Percentiles rank a stretch among this genome's conserved stretches.
These are phyloP conservation scores for Momotus momota DNA, from an alignment of 2,797 vertebrate genomes.

Conservation along the genomic window DNA sequence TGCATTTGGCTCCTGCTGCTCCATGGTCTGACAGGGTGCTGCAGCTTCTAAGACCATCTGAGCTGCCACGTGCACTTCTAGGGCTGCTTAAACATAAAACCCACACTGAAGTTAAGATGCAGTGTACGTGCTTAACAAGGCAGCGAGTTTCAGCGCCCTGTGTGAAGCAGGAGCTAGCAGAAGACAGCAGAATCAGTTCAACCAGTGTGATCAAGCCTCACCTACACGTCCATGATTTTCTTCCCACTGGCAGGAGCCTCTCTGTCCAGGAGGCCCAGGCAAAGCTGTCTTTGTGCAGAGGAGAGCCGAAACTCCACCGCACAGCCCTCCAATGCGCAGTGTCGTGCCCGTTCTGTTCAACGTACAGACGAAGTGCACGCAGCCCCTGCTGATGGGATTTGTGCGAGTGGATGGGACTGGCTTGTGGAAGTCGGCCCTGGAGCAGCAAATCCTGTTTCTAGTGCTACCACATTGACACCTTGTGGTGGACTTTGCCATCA, in stretches of 20 bases:
- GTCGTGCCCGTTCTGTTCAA: accelerated
- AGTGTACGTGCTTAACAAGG: accelerated
- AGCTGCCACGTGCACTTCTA: accelerated
- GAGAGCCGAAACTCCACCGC: accelerated
- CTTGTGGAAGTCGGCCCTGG: accelerated
- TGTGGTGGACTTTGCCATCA: not conserved
- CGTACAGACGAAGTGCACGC: accelerated
- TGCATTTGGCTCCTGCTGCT: accelerated
- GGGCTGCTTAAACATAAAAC: accelerated
- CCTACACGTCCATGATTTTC: accelerated
- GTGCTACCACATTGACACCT: constrained; percentile 43
- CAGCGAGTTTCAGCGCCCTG: accelerated
- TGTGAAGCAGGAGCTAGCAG: accelerated
- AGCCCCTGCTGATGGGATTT: accelerated
- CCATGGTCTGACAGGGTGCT: accelerated
- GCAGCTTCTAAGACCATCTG: accelerated
- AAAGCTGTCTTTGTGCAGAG: accelerated
- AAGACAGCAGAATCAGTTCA: accelerated
- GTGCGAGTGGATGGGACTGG: accelerated
- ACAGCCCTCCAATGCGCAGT: accelerated
- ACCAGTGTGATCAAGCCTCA: accelerated
- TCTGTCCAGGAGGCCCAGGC: accelerated
- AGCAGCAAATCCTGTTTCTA: accelerated
- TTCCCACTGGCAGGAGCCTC: not conserved
- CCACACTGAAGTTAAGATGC: accelerated